Conservation (phyloP, 1,140 invertebrate genomes). For the Laupala kohalensis region DNA sequence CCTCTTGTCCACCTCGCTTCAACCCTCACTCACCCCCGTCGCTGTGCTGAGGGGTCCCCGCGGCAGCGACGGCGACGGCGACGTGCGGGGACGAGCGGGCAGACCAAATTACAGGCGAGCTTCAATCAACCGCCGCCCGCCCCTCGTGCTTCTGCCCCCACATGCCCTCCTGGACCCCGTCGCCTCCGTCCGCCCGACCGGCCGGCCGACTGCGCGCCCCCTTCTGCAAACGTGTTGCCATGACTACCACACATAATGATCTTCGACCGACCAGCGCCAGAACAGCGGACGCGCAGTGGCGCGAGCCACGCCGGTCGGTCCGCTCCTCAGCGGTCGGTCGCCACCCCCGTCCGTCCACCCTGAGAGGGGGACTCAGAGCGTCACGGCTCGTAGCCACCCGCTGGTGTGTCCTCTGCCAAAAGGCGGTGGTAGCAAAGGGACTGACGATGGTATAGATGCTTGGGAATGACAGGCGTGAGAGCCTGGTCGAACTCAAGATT, state of each 20-base stretch:
- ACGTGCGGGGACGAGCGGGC: no score
- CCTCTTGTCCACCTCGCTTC: not conserved
- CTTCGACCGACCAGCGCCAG: slow-evolving; percentile 10
- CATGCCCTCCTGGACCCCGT: not conserved
- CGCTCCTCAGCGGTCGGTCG: not conserved
- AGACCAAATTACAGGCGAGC: slow-evolving; percentile 13
- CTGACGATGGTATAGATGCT: no score
- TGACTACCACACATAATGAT: slow-evolving; percentile 11
- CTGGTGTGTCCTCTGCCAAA: no score
- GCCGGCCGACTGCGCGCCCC: no score
- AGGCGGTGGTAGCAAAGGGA: no score
- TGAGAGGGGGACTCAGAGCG: no score
- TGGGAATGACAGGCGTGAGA: no score
- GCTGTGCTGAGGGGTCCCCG: not conserved
- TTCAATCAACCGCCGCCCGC: slow-evolving; percentile 10
- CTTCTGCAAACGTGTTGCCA: slow-evolving; percentile 1
- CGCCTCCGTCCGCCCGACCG: not conserved
- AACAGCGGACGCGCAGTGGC: not conserved
- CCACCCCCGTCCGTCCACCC: no score
- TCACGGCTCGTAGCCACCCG: no score
- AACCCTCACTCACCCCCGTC: not conserved
- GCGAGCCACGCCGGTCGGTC: not conserved
- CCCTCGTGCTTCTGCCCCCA: not conserved
- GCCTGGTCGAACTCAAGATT: no score
- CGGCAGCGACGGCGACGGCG: no score